Evolutionary conservation across 2,113 vertebrate genomes (phyloP).

Genomic region (Hypanus sabinus): DNA sequence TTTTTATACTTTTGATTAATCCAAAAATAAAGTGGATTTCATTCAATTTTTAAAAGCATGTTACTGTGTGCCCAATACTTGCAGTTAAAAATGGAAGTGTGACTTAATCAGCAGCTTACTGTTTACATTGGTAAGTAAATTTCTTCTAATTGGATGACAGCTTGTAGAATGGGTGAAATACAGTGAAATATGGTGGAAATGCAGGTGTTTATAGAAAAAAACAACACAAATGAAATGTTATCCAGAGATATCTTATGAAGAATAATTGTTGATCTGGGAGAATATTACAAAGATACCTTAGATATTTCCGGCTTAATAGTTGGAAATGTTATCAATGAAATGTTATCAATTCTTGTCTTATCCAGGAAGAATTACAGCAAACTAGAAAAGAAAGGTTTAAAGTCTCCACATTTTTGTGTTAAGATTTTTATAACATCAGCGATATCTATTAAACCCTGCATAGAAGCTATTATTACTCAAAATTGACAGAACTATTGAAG

Average conservation of each 20-base stretch:
- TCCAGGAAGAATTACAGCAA: background rate
- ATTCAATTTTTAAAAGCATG: background rate
- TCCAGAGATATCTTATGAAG: background rate
- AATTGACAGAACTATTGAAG: background rate
- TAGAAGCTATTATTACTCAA: background rate
- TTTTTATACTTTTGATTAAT: background rate
- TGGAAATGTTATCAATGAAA: background rate
- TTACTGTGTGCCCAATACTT: background rate
- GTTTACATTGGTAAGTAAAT: background rate
- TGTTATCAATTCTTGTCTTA: background rate
- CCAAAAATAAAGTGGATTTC: background rate
- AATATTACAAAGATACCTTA: background rate
- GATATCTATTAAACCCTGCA: background rate
- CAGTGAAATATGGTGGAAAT: background rate
- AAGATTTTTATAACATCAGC: background rate
- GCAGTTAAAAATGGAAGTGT: background rate
- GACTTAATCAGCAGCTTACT: background rate
- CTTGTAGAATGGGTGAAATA: no score
- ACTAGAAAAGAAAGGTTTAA: background rate
- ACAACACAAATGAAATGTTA: background rate
- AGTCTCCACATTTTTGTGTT: background rate
- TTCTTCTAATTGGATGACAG: background rate
- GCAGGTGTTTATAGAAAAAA: background rate
- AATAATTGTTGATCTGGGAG: background rate
- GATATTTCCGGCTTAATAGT: background rate